Base-by-base conservation (phyloP, 1,140 invertebrate species). In the Notospermus geniculatus region DNA sequence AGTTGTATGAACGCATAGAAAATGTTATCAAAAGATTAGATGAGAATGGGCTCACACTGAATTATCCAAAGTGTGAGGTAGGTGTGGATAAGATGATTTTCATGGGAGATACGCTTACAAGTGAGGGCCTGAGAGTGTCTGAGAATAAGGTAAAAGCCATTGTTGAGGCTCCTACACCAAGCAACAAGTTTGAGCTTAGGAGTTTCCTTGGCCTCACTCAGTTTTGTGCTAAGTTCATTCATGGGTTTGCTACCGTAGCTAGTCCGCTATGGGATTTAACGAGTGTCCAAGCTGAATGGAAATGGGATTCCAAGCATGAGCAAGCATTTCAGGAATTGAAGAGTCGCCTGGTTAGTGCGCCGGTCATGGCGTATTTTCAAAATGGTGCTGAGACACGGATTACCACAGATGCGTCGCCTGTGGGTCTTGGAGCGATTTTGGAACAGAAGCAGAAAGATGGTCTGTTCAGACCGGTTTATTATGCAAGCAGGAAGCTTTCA, bases 341-440 rank as follows among this genome's bases (percentile, higher is more conserved):
- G 52, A 4, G 63, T 11, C 15, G 2, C 2, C 22, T 72, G 0
- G 46, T 60, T 4, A 63, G 46, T 46, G 50, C 58, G 1, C 22
- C 41, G 13, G 25, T 59, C 15, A 59, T 74, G 58, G 27, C 68
- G 22, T 71, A 71, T 45, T 70, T 68, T 46, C 41, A 70, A 46
- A 58, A 57, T 1, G 19, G 23, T 5, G 57, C 57, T 22, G 5
- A 57, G 17, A 72, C 65, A 19, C 36, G 50, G 28, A n/a, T 69
- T 2, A 9, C 43, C 25, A 77, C 80, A 5, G 81, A 84, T 70
- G 82, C 80, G 0, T 78, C 74, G 54, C 80, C 81, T 15, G 74
- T 78, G 11, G 79, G 70, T 5, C 59, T 84, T 54, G 79, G 73
- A n/a, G 75, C 68, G 13, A 78, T 82, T 2, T 59, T 82, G 22